Base-by-base conservation (phyloP, 2,797 vertebrate genomes). In the Rhynchotus rufescens region DNA sequence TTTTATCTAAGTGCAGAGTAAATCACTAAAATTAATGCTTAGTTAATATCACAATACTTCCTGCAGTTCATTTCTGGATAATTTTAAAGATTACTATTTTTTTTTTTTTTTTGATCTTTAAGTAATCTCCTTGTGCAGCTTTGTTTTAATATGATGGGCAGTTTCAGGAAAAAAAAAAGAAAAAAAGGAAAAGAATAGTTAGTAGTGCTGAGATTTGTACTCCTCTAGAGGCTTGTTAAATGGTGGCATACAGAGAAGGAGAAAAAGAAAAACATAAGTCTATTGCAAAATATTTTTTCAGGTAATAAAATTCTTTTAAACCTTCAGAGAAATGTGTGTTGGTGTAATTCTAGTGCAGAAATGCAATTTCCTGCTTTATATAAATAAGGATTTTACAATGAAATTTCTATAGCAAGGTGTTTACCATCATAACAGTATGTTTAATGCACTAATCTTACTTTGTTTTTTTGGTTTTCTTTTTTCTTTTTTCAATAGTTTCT, bases 171-270 rank as follows among this genome's bases (percentile, higher is more conserved):
- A 44, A 47, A 36, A 36, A 36, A 36, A 36, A 36, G 9, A 47
- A 36, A 20, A 20, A 84, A 69, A 54, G 4, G n/a, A 25, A 34
- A 62, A 77, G 5, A 38, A 16, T 61, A 73, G 26, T 34, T 86
- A 79, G 12, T 22, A 23, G 40, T 74, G 56, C 4, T 71, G 57
- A 86, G 30, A 69, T 40, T 40, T 87, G 3, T 73, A 5, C 13
- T 94, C 80, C 28, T 94, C 45, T 57, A 89, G 89, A 84, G 64
- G 42, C 13, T 88, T 91, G 15, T 86, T 96, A 93, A 93, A 32
- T 89, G 62, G 17, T 17, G 56, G 23, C 4, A 60, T 8, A 57
- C 0, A 77, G 15, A 69, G 77, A 78, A 84, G 42, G 14, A 22
- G 22, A 49, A 28, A 71, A 73, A 84, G 77, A 79, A 38, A 3